Conservation (phyloP, 2,797 vertebrate genomes). For the Lithobates pipiens region DNA sequence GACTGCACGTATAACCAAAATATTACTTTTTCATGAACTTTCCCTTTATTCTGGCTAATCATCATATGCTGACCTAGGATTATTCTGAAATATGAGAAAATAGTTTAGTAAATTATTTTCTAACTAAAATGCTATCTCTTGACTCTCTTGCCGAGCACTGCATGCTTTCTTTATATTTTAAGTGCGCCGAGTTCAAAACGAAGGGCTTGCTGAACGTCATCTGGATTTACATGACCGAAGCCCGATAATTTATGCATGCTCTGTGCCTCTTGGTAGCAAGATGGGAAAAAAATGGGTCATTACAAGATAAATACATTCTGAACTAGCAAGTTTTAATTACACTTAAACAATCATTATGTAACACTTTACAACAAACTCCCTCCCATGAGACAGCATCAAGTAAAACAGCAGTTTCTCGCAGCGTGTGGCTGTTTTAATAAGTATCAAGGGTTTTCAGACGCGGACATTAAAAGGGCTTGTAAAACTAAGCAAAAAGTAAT, state of each 20-base stretch:
- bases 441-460: too few species aligned
- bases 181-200: too few species aligned
- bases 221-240: background rate
- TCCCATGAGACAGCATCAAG: background rate
- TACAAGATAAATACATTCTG: slow-evolving; percentile 5
- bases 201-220: too few species aligned
- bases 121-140: too few species aligned
- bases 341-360: slow-evolving; percentile 10
- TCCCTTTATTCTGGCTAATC: too few species aligned
- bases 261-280: background rate
- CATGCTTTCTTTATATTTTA: too few species aligned
- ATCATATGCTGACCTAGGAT: too few species aligned
- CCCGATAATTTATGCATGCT: background rate
- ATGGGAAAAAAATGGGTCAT: background rate
- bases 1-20: too few species aligned
- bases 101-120: too few species aligned
- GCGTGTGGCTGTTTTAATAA: background rate
- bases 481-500: background rate
- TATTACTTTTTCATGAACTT: too few species aligned
- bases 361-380: background rate
- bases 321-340: slow-evolving; percentile 2
- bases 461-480: background rate
- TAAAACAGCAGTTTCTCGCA: background rate
- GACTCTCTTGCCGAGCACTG: too few species aligned
- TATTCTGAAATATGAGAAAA: too few species aligned